Percentiles rank a stretch among this genome's conserved stretches.
Evolutionary conservation across 2,888 invertebrate species (phyloP).

Genomic region (Eupithecia dodoneata): DNA sequence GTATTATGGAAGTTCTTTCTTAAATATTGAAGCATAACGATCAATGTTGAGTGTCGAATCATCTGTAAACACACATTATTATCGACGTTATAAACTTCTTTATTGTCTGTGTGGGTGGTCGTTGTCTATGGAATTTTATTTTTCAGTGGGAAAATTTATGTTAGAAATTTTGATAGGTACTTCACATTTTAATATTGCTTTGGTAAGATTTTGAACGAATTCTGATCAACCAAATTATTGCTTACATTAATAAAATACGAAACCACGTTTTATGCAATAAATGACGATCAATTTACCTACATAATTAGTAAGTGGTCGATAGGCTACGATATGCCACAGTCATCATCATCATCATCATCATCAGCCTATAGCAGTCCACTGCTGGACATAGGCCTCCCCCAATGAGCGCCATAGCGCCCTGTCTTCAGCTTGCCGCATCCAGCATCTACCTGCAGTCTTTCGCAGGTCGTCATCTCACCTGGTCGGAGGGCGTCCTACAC

Average conservation of each 20-base stretch:
- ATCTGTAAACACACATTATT: conserved; percentile 75
- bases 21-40: conserved; percentile 40
- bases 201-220: not conserved
- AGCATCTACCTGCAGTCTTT: too few species aligned
- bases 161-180: not conserved
- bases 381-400: too few species aligned
- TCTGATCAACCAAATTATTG: not conserved
- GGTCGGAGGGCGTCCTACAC: too few species aligned
- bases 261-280: not conserved
- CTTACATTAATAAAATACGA: not conserved
- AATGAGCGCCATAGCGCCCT: too few species aligned
- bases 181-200: not conserved
- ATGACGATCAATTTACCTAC: not conserved
- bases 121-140: conserved; percentile 6
- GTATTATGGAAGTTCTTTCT: not conserved
- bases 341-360: too few species aligned
- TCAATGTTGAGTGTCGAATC: conserved; percentile 44
- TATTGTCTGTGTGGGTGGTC: conserved; percentile 77
- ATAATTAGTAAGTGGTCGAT: not conserved
- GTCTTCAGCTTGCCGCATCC: too few species aligned
- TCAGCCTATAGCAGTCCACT: too few species aligned
- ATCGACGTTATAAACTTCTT: conserved; percentile 73
- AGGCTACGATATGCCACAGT: too few species aligned
- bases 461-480: too few species aligned
- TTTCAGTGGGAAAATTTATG: conserved; percentile 1